A percentile compares a stretch with the other conserved stretches of the same genome.
Evolutionary conservation across 2,888 invertebrate species (phyloP).

Genomic region (Leptothorax acervorum): DNA sequence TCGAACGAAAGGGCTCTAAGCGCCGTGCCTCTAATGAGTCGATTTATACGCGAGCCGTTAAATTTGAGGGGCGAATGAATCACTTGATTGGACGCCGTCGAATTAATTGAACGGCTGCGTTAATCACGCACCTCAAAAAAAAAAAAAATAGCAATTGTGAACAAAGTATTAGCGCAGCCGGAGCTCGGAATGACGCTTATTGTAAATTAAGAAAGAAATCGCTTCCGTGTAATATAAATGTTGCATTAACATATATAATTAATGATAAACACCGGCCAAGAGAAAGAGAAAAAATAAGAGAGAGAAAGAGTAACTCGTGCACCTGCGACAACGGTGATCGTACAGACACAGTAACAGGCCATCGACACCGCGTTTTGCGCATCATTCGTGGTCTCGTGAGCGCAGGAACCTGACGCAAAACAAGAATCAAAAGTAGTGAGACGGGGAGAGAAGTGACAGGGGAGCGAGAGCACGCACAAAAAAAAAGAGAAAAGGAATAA

Average conservation of each 20-base stretch:
- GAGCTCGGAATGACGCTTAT: not conserved
- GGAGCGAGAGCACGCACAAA: not conserved
- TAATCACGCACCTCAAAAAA: not conserved
- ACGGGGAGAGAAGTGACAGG: not conserved
- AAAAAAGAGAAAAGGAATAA: not conserved
- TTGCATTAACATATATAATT: slow-evolving; percentile 59
- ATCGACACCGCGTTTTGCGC: slow-evolving; percentile 62
- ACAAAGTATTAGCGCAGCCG: not conserved
- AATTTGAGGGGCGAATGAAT: slow-evolving; percentile 38
- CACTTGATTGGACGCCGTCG: slow-evolving; percentile 10
- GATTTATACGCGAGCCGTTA: slow-evolving; percentile 6
- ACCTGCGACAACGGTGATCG: slow-evolving; percentile 66
- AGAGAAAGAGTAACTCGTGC: slow-evolving; percentile 48
- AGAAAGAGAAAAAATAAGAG: not conserved
- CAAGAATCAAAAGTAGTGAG: not conserved
- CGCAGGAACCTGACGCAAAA: slow-evolving; percentile 29
- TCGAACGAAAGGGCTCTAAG: not conserved
- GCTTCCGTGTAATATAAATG: slow-evolving; percentile 34
- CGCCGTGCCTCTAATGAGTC: slow-evolving; percentile 19
- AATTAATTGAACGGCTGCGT: slow-evolving; percentile 17
- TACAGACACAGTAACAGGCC: slow-evolving; percentile 59
- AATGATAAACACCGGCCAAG: slow-evolving; percentile 5
- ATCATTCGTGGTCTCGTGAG: slow-evolving; percentile 32
- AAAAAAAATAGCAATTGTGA: not conserved
- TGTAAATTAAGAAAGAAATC: not conserved